Evolutionary conservation across 2,113 vertebrate genomes (phyloP), one percentile per base, ranked within the genome.

Genomic region (Tricholaema leucomelas): DNA sequence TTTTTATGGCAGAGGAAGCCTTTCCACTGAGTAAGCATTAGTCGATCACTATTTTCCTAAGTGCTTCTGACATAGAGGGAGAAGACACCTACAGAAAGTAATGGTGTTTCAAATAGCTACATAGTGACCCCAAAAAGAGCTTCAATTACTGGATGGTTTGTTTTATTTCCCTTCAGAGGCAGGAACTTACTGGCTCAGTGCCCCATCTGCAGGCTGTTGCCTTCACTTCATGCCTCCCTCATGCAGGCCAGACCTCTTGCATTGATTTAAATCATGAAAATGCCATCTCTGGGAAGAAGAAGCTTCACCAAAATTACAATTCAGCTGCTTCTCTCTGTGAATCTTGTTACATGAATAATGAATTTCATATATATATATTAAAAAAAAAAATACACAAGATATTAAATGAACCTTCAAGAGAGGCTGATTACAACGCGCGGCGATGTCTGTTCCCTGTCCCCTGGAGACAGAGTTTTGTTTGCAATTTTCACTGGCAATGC

Each of bases 311-410:
- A 93, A 95, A 97, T 97, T 95, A 95, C 73, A 87, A 95, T 93
- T 96, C 94, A 91, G 92, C 78, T 93, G 83, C 84, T 95, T 93
- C 86, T 92, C 74, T 90, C 85, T 77, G 70, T 90, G 85, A 91
- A 85, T 89, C 91, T 81, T 93, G 86, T 83, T 88, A 71, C 67
- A 94, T 96, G 94, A 96, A 96, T 97, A 96, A 97, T 95, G 88
- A 66, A 96, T 96, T 95, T 96, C 74, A 91, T 92, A 93, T 85
- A 93, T n/a, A n/a, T n/a, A n/a, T n/a, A n/a, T n/a, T n/a, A n/a
- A 86, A 91, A 95, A 88, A 93, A 84, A 90, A 93, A 89, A 73
- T 72, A 81, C 87, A 71, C 92, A 87, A 87, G 85, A 79, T 92
- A 93, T 95, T 96, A 96, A 95, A 95, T 77, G 87, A 95, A 93